These are phyloP conservation scores for Xylophagus ater DNA, from an alignment of 2,888 invertebrate genomes.

Conservation along the genomic window DNA sequence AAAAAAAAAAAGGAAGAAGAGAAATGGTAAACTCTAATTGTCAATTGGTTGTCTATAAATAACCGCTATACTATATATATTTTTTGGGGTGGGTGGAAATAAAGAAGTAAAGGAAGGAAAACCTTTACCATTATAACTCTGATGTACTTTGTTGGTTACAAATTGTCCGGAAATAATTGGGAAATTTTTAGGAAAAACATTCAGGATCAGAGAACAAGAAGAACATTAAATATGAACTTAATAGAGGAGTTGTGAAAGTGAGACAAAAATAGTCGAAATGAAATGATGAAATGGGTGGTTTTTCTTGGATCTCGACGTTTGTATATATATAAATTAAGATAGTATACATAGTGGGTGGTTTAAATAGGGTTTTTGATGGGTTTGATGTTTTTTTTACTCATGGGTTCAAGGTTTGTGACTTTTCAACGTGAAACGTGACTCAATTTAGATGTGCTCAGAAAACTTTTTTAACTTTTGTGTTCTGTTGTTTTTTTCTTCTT, in stretches of 20 bases:
- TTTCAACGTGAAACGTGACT: conserved; percentile 15
- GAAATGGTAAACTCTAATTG: conserved; percentile 7
- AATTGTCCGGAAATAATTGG: conserved; percentile 19
- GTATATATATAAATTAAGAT: no score
- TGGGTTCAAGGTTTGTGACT: conserved; percentile 14
- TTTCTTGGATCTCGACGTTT: conserved; percentile 1
- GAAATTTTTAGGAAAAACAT: no score
- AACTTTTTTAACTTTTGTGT: conserved; percentile 11
- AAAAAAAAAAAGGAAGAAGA: not conserved
- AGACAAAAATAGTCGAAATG: no score
- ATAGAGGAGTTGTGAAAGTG: no score
- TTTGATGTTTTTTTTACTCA: conserved; percentile 1
- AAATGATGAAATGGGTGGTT: no score
- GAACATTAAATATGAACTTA: no score
- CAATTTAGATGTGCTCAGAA: conserved; percentile 12
- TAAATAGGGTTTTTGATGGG: not conserved
- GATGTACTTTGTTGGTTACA: conserved; percentile 13
- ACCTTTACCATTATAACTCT: not conserved
- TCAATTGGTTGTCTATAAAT: conserved; percentile 15
- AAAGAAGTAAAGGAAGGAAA: not conserved
- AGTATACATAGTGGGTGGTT: conserved; percentile 2
- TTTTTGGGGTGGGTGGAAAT: not conserved
- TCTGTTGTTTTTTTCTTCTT: no score
- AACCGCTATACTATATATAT: conserved; percentile 1
- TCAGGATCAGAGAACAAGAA: no score